A percentile compares a stretch with the other conserved stretches of the same genome.
Conservation (phyloP, 2,888 invertebrate species). For the Calameuta filiformis region DNA sequence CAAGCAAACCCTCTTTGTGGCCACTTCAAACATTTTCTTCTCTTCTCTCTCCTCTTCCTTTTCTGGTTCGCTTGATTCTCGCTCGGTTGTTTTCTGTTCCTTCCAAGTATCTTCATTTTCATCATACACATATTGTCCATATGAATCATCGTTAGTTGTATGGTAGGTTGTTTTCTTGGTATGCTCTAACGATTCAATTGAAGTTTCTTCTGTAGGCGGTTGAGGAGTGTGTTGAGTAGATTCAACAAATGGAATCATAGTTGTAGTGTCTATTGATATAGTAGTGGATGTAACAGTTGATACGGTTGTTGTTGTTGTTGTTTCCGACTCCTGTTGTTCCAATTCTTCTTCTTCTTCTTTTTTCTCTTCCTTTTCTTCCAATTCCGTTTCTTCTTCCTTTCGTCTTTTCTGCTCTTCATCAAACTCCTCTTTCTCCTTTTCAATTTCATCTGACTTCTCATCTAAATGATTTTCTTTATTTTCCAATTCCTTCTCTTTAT, state of each 20-base stretch:
- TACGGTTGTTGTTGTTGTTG: not conserved
- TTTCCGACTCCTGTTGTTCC: slow-evolving; percentile 2
- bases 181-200: too few species aligned
- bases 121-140: slow-evolving; percentile 26
- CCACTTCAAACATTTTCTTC: slow-evolving; percentile 6
- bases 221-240: not conserved
- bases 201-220: too few species aligned
- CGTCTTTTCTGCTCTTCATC: slow-evolving; percentile 17
- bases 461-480: slow-evolving; percentile 26
- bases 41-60: not conserved
- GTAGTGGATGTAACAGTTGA: not conserved
- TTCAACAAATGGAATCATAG: slow-evolving; percentile 10
- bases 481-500: slow-evolving; percentile 26
- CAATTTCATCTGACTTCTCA: slow-evolving; percentile 19
- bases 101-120: slow-evolving; percentile 36
- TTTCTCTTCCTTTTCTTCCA: slow-evolving; percentile 20
- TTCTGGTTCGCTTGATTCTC: not conserved
- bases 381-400: slow-evolving; percentile 15
- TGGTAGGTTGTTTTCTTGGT: slow-evolving; percentile 2
- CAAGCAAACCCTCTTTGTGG: slow-evolving; percentile 38
- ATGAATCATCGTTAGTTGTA: slow-evolving; percentile 1
- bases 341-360: slow-evolving; percentile 16
- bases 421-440: slow-evolving; percentile 28
- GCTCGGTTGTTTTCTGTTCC: slow-evolving; percentile 15
- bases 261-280: not conserved